Base-by-base conservation (phyloP, 2,797 vertebrate genomes). In the Tachyglossus aculeatus region DNA sequence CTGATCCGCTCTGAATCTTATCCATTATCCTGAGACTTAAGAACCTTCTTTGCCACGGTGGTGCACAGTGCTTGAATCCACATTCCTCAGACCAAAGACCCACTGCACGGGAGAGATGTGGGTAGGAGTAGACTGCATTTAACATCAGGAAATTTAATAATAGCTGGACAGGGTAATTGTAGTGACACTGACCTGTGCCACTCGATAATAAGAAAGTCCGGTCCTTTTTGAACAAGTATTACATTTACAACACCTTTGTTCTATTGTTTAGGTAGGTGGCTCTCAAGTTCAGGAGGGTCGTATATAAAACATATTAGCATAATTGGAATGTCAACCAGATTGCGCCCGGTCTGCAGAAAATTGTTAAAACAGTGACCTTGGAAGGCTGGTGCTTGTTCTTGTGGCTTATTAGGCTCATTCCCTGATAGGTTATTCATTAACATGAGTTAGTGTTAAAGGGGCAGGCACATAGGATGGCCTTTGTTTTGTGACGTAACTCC, bases 141-240 rank as follows among this genome's bases (percentile, higher is more conserved):
- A 67, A 78, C 22, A 64, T 81, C 83, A 87, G 61, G 67, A 84
- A 77, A 84, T 67, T 72, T 70, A 83, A 52, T 24, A 64, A 22
- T 81, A 78, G 90, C 71, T 58, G 83, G 65, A 66, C 67, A 73
- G 74, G 43, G 67, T 87, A 81, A 89, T 70, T 88, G 77, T 67
- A 75, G 36, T 83, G 87, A 86, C 71, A 86, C 80, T 88, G 74
- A 81, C 61, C 59, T 64, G 71, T 78, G 66, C 39, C 67, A 78
- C 57, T 86, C 82, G 57, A 77, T 65, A 58, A 72, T 76, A 78
- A 77, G 47, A 62, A 77, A 56, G 53, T 56, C 77, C 75, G 68
- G 78, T 80, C 82, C 50, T 70, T 87, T 25, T 67, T 62, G 90
- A 86, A 85, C 65, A 89, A 85, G 72, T 80, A 62, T 78, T 68